phyloP scores from a whole-genome alignment of 2,888 invertebrate species.

The Kuschelorhynchus macadamiae region DNA sequence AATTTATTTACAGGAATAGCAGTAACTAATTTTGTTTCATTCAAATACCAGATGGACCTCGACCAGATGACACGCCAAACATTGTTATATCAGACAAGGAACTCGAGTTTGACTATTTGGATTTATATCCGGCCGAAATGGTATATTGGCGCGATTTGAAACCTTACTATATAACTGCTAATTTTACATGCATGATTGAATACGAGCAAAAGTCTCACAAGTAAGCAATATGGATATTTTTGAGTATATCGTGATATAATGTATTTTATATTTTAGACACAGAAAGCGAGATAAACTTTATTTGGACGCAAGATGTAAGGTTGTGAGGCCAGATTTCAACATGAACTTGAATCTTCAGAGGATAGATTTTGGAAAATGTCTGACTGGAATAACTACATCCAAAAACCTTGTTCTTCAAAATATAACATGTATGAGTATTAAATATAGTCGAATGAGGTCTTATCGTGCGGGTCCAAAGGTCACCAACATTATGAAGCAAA shows the following conservation, averaged over 20 bases:
- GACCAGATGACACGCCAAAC: constrained; percentile 1
- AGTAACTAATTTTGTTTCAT: too few species aligned
- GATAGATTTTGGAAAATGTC: constrained; percentile 55
- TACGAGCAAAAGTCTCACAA: constrained; percentile 43
- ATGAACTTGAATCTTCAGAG: constrained; percentile 53
- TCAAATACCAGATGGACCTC: not conserved
- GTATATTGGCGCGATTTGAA: constrained; percentile 55
- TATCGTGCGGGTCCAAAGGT: too few species aligned
- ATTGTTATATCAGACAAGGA: constrained; percentile 51
- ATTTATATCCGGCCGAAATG: constrained; percentile 58
- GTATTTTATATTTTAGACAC: constrained; percentile 31
- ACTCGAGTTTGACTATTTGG: constrained; percentile 45
- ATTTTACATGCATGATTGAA: constrained; percentile 51
- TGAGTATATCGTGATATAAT: too few species aligned
- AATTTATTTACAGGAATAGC: too few species aligned
- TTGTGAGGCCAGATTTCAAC: constrained; percentile 55
- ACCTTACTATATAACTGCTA: constrained; percentile 51
- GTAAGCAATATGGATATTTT: not conserved
- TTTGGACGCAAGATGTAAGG: constrained; percentile 52
- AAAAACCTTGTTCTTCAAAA: constrained; percentile 54
- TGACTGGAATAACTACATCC: constrained; percentile 48
- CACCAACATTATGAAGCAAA: too few species aligned
- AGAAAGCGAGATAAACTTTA: constrained; percentile 49
- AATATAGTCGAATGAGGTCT: too few species aligned
- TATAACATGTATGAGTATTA: constrained; percentile 52